Evolutionary conservation across 23 tunicate genomes (phyloP), one percentile per base, ranked within the genome.

Genomic region (Trididemnum nubilum): DNA sequence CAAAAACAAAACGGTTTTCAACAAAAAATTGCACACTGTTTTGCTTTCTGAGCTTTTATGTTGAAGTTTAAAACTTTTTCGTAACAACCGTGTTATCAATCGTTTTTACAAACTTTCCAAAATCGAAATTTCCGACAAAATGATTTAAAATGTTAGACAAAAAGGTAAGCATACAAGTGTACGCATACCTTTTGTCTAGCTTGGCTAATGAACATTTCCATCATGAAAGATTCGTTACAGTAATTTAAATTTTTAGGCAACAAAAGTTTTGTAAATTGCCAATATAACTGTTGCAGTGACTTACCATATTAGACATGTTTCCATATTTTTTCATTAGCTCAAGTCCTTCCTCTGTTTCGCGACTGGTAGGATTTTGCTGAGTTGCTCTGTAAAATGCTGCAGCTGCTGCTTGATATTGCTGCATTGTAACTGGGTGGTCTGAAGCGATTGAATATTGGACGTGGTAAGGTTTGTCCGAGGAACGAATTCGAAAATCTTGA

Each of bases 261-360:
- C n/a, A n/a, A n/a, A n/a, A n/a, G n/a, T n/a, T n/a, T n/a, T n/a
- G n/a, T n/a, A n/a, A n/a, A n/a, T n/a, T n/a, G n/a, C n/a, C n/a
- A n/a, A n/a, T n/a, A n/a, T n/a, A n/a, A n/a, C n/a, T n/a, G n/a
- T n/a, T n/a, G n/a, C n/a, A n/a, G n/a, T n/a, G 33, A 73, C 98
- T 83, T 80, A 93, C 98, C 89, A 88, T 93, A 33, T 88, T 84
- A 27, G 93, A 70, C 98, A 93, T 93, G 87, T 88, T 86, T 82
- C 94, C 87, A 75, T 93, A 93, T 59, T 93, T 93, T 72, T 85
- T 87, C 89, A 93, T 66, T 89, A 92, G 84, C 33, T 93, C 98
- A 52, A 66, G 19, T 0, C 82, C 83, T 25, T 81, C 76, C 52
- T 80, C 83, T 1, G 79, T 79, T 28, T 4, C 36, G 36, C 38